Conservation (phyloP, 1,140 invertebrate species). For the Neotoxoptera formosana region DNA sequence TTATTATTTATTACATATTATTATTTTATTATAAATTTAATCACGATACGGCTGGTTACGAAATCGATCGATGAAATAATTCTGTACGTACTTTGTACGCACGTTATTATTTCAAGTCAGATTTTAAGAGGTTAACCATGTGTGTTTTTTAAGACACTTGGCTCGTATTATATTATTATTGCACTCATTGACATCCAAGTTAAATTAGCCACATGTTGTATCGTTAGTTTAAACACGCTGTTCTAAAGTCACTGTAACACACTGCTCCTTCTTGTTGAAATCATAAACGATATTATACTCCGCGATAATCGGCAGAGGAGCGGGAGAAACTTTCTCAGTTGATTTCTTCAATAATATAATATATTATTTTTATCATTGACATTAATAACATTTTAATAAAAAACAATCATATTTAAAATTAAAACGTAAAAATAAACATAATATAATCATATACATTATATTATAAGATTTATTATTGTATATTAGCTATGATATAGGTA, state of each 20-base stretch:
- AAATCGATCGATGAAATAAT: conserved; percentile 3
- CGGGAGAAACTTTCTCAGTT: not conserved
- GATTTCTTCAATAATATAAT: not conserved
- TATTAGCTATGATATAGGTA: too few relatives aligned
- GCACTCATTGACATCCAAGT: conserved; percentile 21
- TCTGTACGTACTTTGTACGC: not conserved
- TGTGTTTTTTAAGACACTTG: conserved; percentile 18
- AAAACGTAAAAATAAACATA: not conserved
- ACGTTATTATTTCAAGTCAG: not conserved
- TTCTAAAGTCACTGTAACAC: not conserved
- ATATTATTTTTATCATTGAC: not conserved
- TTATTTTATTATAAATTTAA: not conserved
- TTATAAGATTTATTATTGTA: not conserved
- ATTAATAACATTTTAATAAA: not conserved
- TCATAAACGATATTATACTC: not conserved
- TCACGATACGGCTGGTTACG: not conserved
- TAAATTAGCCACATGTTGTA: conserved; percentile 24
- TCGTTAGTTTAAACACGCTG: not conserved
- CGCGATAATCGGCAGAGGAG: not conserved
- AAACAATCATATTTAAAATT: not conserved
- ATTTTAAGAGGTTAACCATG: conserved; percentile 18
- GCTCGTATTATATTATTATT: conserved; percentile 25
- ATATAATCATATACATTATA: not conserved
- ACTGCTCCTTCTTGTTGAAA: not conserved
- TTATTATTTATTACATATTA: not conserved